Percentiles rank a stretch among this genome's conserved stretches.
Evolutionary conservation across 2,888 invertebrate genomes (phyloP).

Genomic region (Megastigmus dorsalis): DNA sequence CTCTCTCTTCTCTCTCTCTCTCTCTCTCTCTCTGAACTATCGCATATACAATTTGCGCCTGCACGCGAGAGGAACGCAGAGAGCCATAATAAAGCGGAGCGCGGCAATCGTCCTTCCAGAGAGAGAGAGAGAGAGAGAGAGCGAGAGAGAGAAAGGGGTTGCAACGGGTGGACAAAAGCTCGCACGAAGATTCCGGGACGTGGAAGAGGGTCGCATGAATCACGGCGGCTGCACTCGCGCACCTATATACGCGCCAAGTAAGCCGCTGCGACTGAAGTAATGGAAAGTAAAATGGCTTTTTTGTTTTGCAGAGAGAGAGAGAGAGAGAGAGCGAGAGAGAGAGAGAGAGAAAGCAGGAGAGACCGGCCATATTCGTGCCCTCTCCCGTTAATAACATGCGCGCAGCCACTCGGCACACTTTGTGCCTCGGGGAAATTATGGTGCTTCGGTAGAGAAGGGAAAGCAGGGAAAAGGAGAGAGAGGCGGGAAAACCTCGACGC

Average conservation of each 20-base stretch:
- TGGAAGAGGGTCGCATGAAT: background rate
- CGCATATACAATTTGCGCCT: too few relatives aligned
- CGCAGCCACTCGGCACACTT: background rate
- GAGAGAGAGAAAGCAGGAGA: too few relatives aligned
- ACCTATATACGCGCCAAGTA: background rate
- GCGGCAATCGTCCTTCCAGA: too few relatives aligned
- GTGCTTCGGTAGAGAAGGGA: background rate
- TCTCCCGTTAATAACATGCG: constrained; percentile 24
- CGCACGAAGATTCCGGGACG: background rate
- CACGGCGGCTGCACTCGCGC: background rate
- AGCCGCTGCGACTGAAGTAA: background rate
- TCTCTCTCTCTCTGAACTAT: too few relatives aligned
- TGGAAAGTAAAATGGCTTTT: constrained; percentile 1
- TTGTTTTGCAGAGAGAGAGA: background rate
- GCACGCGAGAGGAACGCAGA: too few relatives aligned
- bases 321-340: background rate
- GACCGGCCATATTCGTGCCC: too few relatives aligned
- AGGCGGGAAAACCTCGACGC: background rate
- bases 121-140: background rate
- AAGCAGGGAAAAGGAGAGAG: background rate
- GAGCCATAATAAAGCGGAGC: too few relatives aligned
- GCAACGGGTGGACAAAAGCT: background rate
- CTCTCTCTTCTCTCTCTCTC: too few relatives aligned
- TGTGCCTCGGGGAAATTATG: constrained; percentile 5
- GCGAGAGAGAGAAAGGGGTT: background rate